Base-by-base conservation (phyloP, 2,888 invertebrate species). In the Plebejus argus region DNA sequence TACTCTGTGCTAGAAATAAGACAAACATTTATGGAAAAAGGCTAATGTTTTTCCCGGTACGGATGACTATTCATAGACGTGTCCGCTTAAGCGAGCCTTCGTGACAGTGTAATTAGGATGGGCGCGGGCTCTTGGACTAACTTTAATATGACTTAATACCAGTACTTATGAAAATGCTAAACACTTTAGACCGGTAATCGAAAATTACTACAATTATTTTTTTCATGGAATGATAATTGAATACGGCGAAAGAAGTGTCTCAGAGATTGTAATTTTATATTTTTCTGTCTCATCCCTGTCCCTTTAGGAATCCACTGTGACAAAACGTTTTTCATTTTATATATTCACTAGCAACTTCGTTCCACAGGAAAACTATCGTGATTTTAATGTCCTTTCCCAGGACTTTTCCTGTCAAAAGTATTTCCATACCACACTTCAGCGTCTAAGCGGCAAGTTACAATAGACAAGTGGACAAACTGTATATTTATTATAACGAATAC, bases 91-190 rank as follows among this genome's bases (percentile, higher is more conserved):
- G 66, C 66, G 33, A 12, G 28, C 66, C 61, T 66, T 66, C 66
- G 66, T 66, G 33, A 66, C 66, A 66, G 66, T 18, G 33, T 66
- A 66, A 66, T 66, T 66, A 66, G 66, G 28, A 58, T 15, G 66
- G 66, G 28, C 66, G 66, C 28, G 28, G 66, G 33, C 66, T 33
- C 66, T 66, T 15, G 66, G 66, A 66, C 28, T 66, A 33, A 66
- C 66, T 66, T 66, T 33, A 66, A 66, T 66, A 66, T 33, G 66
- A 66, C 66, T 66, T 66, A 66, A 66, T 66, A 66, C 66, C 66
- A 15, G 28, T 33, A 18, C 28, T 66, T 66, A 66, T 66, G 66
- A 66, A 66, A 66, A 66, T 66, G 28, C 28, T 66, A 66, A 66
- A 28, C 66, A 15, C 66, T 66, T 66, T 66, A 33, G 28, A 33